A percentile compares a stretch with the other conserved stretches of the same genome.
These are phyloP conservation scores for Pollachius pollachius DNA, from an alignment of 2,113 vertebrate genomes.

Conservation along the genomic window DNA sequence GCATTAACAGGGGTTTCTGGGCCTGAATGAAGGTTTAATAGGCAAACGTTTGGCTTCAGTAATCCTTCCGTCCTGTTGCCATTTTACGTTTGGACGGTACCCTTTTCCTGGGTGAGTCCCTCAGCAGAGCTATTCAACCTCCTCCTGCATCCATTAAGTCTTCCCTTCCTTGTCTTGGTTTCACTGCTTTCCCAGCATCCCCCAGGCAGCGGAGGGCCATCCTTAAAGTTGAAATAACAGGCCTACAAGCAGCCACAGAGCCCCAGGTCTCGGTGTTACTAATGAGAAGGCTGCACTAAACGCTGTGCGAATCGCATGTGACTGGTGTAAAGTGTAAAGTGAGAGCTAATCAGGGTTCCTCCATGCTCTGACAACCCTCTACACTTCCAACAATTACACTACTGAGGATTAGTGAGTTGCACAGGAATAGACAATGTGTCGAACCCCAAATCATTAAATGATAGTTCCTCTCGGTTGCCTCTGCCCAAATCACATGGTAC, in stretches of 20 bases:
- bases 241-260: conserved; percentile 38
- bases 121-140: too few relatives aligned
- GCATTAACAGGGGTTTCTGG: too few relatives aligned
- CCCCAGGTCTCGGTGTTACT: conserved; percentile 39
- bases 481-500: conserved; percentile 39
- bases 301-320: conserved; percentile 31
- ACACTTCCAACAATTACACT: conserved; percentile 48
- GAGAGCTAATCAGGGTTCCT: conserved; percentile 59
- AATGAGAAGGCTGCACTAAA: conserved; percentile 43
- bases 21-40: too few relatives aligned
- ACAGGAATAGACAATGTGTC: conserved; percentile 51
- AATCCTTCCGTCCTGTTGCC: too few relatives aligned
- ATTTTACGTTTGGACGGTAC: too few relatives aligned
- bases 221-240: conserved; percentile 31
- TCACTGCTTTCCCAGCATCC: conserved; percentile 15
- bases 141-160: too few relatives aligned
- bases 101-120: too few relatives aligned
- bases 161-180: conserved; percentile 6
- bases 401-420: conserved; percentile 52
- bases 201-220: conserved; percentile 2
- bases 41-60: too few relatives aligned
- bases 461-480: conserved; percentile 51
- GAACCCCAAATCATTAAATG: conserved; percentile 57
- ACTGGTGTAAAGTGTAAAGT: conserved; percentile 41
- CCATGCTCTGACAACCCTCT: conserved; percentile 52